These are phyloP conservation scores for Euschistus heros DNA, from an alignment of 1,140 invertebrate species.

Conservation along the genomic window DNA sequence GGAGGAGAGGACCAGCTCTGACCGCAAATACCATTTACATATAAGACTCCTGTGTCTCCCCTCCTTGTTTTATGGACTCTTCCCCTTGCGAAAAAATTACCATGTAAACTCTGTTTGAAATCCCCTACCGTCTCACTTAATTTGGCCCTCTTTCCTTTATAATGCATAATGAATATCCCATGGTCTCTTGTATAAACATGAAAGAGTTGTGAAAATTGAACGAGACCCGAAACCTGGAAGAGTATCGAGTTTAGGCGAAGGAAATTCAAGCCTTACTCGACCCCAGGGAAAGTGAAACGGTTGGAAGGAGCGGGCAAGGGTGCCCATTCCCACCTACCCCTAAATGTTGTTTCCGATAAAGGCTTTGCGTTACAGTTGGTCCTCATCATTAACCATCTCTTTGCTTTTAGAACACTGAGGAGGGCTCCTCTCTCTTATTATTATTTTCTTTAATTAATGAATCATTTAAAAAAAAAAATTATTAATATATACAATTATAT, in stretches of 20 bases:
- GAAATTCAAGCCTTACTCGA: background rate
- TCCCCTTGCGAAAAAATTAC: constrained; percentile 18
- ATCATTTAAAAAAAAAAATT: no score
- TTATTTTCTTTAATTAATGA: no score
- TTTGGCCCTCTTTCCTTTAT: constrained; percentile 2
- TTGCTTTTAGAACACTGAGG: no score
- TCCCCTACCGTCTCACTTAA: constrained; percentile 2
- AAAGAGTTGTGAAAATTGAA: constrained; percentile 13
- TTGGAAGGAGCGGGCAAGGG: no score
- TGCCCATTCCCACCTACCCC: no score
- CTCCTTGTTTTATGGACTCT: constrained; percentile 10
- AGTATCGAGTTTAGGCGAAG: background rate
- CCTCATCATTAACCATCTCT: no score
- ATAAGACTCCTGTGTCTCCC: constrained; percentile 12
- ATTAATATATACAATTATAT: no score
- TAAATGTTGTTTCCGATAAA: no score
- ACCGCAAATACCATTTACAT: constrained; percentile 20
- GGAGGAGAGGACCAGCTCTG: background rate
- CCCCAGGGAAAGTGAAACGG: background rate
- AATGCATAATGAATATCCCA: constrained; percentile 9
- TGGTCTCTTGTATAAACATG: constrained; percentile 7
- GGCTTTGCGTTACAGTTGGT: no score
- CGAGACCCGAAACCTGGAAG: constrained; percentile 8
- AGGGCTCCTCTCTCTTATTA: no score
- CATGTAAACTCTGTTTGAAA: constrained; percentile 18